phyloP scores from a whole-genome alignment of 2,888 invertebrate species.

The Ischnura elegans region DNA sequence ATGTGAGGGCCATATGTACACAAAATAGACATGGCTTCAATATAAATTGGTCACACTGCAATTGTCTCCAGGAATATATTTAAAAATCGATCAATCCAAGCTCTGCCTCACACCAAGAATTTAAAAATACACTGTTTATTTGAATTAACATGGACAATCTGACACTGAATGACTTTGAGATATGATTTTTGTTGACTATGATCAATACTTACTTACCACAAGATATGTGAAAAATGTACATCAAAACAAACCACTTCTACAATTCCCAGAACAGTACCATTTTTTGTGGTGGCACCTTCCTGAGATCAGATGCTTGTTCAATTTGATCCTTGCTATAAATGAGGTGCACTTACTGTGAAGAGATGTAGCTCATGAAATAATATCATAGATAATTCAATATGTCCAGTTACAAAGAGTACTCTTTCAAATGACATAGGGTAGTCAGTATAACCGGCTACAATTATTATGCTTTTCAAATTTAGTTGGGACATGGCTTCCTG shows the following conservation, averaged over 20 bases:
- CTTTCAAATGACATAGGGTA: background rate
- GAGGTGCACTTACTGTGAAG: background rate
- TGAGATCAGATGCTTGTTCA: background rate
- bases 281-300: background rate
- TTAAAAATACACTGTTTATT: conserved; percentile 47
- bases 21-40: conserved; percentile 46
- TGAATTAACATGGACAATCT: background rate
- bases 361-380: conserved; percentile 2
- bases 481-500: background rate
- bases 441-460: background rate
- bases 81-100: conserved; percentile 52
- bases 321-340: background rate
- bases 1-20: conserved; percentile 21
- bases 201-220: conserved; percentile 9
- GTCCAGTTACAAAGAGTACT: background rate
- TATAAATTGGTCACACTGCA: conserved; percentile 43
- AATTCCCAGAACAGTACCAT: background rate
- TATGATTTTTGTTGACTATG: conserved; percentile 34
- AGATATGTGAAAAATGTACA: conserved; percentile 33
- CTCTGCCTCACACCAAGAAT: conserved; percentile 43
- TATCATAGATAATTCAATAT: background rate
- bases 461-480: conserved; percentile 28
- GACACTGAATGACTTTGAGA: conserved; percentile 8
- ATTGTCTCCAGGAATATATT: conserved; percentile 33
- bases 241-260: conserved; percentile 33